Evolutionary conservation across 2,888 invertebrate genomes (phyloP).

Genomic region (Carcina quercana): DNA sequence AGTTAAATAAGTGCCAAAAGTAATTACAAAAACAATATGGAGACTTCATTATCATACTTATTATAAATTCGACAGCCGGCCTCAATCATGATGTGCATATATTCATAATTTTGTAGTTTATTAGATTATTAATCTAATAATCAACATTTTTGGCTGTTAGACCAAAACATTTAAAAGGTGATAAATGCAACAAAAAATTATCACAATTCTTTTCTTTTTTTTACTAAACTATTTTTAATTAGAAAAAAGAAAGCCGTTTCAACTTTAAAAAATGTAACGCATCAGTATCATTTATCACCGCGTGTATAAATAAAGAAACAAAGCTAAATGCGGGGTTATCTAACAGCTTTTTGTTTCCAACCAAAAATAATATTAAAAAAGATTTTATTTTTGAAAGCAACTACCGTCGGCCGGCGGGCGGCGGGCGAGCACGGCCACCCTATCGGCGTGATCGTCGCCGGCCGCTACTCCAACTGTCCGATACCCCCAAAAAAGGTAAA

Average conservation of each 20-base stretch:
- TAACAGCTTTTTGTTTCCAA: slow-evolving; percentile 46
- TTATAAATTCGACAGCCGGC: slow-evolving; percentile 1
- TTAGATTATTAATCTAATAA: neutral
- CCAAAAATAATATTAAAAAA: slow-evolving; percentile 43
- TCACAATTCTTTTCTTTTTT: too few relatives aligned
- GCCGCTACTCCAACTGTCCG: slow-evolving; percentile 67
- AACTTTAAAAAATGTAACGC: too few relatives aligned
- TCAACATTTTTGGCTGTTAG: neutral
- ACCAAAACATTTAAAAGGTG: neutral
- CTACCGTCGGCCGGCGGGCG: slow-evolving; percentile 64
- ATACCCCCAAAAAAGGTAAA: slow-evolving; percentile 48
- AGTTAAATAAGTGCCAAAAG: too few relatives aligned
- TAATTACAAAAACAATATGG: too few relatives aligned
- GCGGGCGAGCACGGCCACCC: slow-evolving; percentile 50
- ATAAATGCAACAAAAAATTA: too few relatives aligned
- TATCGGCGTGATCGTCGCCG: slow-evolving; percentile 60
- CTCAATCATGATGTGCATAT: neutral
- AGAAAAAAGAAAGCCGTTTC: too few relatives aligned
- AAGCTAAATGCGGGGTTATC: slow-evolving; percentile 40
- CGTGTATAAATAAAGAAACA: slow-evolving; percentile 29
- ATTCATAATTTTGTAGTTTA: too few relatives aligned
- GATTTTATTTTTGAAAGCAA: slow-evolving; percentile 49
- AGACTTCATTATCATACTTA: too few relatives aligned
- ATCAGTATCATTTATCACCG: slow-evolving; percentile 48
- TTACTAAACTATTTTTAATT: too few relatives aligned